phyloP scores from a whole-genome alignment of 2,113 vertebrate species.

The Peromyscus maniculatus region DNA sequence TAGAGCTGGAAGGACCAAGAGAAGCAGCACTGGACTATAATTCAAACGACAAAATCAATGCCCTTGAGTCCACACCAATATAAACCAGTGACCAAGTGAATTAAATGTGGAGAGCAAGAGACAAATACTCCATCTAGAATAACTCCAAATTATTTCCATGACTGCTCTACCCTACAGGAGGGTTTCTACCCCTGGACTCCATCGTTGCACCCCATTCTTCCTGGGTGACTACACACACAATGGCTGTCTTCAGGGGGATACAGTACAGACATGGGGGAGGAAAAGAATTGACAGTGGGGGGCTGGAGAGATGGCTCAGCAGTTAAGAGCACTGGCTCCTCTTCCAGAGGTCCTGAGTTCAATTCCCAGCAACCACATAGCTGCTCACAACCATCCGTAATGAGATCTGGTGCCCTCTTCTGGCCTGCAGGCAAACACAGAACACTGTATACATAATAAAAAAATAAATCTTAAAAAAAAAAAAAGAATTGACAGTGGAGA shows the following conservation, averaged over 20 bases:
- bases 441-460: no score
- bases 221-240: background rate
- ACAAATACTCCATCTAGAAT: background rate
- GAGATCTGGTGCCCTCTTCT: no score
- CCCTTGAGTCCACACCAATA: background rate
- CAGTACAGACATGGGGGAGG: no score
- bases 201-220: background rate
- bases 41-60: background rate
- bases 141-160: background rate
- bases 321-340: no score
- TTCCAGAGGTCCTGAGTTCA: no score
- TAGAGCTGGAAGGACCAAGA: background rate
- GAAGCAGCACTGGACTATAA: background rate
- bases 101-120: background rate
- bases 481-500: background rate
- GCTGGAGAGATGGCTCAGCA: no score
- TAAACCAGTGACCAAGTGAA: background rate
- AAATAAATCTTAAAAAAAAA: no score
- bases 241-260: background rate
- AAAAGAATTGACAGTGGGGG: background rate
- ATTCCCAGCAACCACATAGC: no score
- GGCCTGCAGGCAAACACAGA: no score
- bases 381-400: no score
- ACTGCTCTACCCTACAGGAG: background rate
- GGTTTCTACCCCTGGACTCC: background rate